phyloP scores from a whole-genome alignment of 2,797 vertebrate genomes.

The Argyrosomus regius region DNA sequence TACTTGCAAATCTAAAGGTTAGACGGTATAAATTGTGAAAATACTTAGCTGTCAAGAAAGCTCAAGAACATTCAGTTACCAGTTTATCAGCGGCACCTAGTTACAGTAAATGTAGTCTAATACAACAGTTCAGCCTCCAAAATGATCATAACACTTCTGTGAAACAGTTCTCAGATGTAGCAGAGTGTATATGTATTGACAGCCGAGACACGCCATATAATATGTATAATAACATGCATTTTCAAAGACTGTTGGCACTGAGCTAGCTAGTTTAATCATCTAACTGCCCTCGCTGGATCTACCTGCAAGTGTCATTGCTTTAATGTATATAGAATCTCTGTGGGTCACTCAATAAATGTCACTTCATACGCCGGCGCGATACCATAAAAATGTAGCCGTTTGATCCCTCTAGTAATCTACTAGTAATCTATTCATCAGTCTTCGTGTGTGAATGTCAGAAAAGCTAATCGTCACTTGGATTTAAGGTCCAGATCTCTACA shows the following conservation, averaged over 20 bases:
- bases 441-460: conserved; percentile 24
- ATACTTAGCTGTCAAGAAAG: background rate
- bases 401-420: conserved; percentile 32
- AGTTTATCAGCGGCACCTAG: background rate
- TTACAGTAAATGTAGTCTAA: background rate
- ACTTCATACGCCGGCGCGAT: conserved; percentile 2
- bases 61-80: background rate
- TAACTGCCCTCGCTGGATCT: background rate
- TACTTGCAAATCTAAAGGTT: background rate
- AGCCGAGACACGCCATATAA: too few species aligned
- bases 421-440: conserved; percentile 21
- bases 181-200: too few species aligned
- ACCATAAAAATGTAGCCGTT: conserved; percentile 7
- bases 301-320: background rate
- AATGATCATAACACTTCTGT: background rate
- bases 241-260: background rate
- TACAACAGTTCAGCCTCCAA: background rate
- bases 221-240: background rate
- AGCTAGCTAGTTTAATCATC: background rate
- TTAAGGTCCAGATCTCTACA: conserved; percentile 29
- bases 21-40: background rate
- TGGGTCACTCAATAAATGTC: background rate
- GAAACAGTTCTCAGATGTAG: too few species aligned
- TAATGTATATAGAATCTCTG: background rate
- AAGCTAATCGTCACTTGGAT: conserved; percentile 38